phyloP scores from a whole-genome alignment of 2,113 vertebrate genomes.

The Hucho hucho region DNA sequence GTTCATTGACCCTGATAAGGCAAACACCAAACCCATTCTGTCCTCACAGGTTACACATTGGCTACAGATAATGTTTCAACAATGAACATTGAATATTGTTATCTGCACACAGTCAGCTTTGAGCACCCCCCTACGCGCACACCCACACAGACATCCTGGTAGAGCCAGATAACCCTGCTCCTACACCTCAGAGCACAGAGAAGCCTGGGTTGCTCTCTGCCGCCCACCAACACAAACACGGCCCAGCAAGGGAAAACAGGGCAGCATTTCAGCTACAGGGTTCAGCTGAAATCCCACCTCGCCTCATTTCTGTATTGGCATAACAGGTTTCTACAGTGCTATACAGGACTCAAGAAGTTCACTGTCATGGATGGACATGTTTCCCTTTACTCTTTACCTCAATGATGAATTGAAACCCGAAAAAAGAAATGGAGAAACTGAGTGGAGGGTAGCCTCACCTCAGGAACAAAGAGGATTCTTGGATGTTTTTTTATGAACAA shows the following conservation, averaged over 20 bases:
- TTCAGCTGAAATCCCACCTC: background rate
- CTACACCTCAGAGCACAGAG: background rate
- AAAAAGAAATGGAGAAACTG: no score
- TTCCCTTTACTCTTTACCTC: no score
- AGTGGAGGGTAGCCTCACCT: no score
- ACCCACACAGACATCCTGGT: background rate
- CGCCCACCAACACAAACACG: background rate
- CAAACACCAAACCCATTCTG: conserved; percentile 1
- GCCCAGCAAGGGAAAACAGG: background rate
- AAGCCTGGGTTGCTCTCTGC: background rate
- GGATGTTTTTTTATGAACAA: no score
- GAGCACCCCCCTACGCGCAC: background rate
- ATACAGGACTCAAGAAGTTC: no score
- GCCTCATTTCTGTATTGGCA: no score
- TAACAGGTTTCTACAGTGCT: no score
- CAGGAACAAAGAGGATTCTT: no score
- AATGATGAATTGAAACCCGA: no score
- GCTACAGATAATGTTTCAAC: background rate
- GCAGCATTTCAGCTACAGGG: background rate
- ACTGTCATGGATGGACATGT: no score
- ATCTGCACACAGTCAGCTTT: background rate
- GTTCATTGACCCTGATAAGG: background rate
- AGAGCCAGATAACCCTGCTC: background rate
- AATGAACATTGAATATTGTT: background rate
- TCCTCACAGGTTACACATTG: background rate